Conservation (phyloP, 1,140 invertebrate genomes). For the Lucilia cuprina region DNA sequence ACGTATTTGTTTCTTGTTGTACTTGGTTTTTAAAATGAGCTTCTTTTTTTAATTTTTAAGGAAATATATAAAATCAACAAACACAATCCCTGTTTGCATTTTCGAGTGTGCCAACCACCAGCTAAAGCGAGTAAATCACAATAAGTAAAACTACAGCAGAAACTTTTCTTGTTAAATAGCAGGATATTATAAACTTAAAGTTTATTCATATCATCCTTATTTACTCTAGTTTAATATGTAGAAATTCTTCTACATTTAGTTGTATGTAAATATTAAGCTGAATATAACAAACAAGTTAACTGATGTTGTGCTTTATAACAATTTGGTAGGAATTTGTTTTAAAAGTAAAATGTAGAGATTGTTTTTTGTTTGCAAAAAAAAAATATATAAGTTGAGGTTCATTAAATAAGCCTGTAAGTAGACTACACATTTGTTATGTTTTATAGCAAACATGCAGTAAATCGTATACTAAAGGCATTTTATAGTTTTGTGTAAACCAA, state of each 20-base stretch:
- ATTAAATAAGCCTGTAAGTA: not conserved
- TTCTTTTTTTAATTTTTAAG: not conserved
- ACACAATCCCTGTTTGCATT: not conserved
- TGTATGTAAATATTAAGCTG: not conserved
- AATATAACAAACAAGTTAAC: not conserved
- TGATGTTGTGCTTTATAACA: not conserved
- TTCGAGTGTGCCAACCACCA: not conserved
- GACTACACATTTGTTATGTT: not conserved
- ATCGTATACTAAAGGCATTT: too few species aligned
- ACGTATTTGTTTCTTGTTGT: not conserved
- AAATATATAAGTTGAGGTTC: not conserved
- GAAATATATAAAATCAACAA: conserved; percentile 5
- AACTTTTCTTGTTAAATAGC: not conserved
- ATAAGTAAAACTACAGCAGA: not conserved
- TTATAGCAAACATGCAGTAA: too few species aligned
- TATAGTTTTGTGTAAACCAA: too few species aligned
- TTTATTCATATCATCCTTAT: not conserved
- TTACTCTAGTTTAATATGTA: not conserved
- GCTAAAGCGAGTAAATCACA: not conserved
- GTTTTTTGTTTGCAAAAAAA: not conserved
- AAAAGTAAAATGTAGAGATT: not conserved
- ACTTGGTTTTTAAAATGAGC: not conserved
- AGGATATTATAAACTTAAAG: conserved; percentile 15
- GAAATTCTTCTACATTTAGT: not conserved
- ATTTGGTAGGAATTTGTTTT: not conserved